Evolutionary conservation across 2,113 vertebrate genomes (phyloP).

Genomic region (Nicator chloris): DNA sequence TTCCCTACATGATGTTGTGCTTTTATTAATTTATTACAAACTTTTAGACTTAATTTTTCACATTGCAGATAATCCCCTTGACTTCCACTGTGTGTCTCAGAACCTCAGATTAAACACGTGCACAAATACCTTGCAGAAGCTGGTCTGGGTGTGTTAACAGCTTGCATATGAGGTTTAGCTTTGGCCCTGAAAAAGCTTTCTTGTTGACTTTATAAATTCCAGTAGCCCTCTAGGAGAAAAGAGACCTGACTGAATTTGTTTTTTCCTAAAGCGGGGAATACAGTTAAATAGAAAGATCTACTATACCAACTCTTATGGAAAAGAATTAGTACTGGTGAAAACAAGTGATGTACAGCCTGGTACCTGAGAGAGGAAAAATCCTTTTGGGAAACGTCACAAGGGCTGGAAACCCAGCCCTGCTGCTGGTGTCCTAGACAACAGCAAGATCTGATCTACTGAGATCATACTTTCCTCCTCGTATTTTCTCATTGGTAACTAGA

Average conservation of each 20-base stretch:
- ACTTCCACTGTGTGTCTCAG: neutral
- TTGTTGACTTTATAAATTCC: neutral
- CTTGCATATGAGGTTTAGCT: neutral
- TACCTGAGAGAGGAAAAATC: neutral
- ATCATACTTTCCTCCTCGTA: neutral
- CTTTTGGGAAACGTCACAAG: neutral
- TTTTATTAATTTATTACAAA: neutral
- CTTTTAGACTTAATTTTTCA: neutral
- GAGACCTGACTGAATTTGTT: neutral
- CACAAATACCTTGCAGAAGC: neutral
- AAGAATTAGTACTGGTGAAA: neutral
- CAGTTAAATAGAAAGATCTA: neutral
- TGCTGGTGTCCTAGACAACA: neutral
- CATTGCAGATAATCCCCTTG: neutral
- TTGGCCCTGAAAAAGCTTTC: neutral
- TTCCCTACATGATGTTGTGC: neutral
- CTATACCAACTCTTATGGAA: neutral
- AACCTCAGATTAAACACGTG: neutral
- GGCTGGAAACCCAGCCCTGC: neutral
- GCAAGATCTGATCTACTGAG: neutral
- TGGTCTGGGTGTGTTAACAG: neutral
- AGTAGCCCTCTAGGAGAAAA: neutral
- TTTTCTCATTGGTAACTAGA: neutral
- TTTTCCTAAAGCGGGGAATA: neutral
- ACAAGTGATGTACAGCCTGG: accelerated